Base-by-base conservation (phyloP, 2,888 invertebrate species). In the Temnothorax unifasciatus region DNA sequence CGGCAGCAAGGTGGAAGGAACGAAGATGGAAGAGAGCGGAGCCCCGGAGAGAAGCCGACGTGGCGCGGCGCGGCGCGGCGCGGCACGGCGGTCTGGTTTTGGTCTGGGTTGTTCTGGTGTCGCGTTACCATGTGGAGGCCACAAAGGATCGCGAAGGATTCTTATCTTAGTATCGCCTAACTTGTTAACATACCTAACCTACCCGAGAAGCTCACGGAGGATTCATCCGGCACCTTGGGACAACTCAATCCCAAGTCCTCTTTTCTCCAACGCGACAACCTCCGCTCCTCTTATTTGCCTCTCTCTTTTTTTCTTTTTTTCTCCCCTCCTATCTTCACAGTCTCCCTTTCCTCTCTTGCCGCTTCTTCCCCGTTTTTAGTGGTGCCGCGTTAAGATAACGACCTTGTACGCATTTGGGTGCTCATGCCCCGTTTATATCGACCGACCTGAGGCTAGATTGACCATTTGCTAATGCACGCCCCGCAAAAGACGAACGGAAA, bases 141-240 rank as follows among this genome's bases (percentile, higher is more conserved):
- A 94, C 94, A 94, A 94, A 94, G 93, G 93, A 93, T 93, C 93
- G 92, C 93, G 92, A 90, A 85, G 92, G 93, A 93, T 93, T 90
- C 92, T 94, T 94, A 94, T 94, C 94, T 93, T 91, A 87, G 93
- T 93, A 94, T 94, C 94, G 93, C 92, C 94, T 92, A 94, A 94
- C 94, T 94, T 94, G 94, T 94, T 94, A 94, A 94, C 94, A 94
- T 94, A 94, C 93, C 94, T 92, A 93, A 93, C 93, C 93, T 92
- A 90, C 88, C 90, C 85, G 90, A 90, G 91, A 79, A 91, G 89
- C 88, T 87, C 91, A 86, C 86, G 90, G 87, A 88, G 86, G 90
- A 89, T 89, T 87, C 89, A 87, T 85, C 91, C 91, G 90, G 90
- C 92, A 91, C 92, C 90, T 90, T 85, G 86, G 87, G 86, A 93